These are phyloP conservation scores for Lasius fuliginosus DNA, from an alignment of 2,888 invertebrate genomes.

Conservation along the genomic window DNA sequence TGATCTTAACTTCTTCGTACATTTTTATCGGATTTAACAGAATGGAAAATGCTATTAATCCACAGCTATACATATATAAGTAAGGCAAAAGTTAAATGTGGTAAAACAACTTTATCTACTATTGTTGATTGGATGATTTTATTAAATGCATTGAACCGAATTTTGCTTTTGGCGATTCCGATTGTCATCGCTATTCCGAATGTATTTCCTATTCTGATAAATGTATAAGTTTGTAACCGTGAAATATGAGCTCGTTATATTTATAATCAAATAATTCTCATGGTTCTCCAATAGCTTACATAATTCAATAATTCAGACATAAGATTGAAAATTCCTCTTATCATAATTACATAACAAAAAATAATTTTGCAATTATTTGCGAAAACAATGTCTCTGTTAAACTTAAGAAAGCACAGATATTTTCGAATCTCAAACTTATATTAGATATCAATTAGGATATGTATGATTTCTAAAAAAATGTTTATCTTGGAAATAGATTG, in stretches of 20 bases:
- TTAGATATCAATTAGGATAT: background rate
- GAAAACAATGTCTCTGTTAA: background rate
- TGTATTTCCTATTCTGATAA: slow-evolving; percentile 17
- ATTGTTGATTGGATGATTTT: slow-evolving; percentile 32
- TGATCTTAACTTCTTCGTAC: background rate
- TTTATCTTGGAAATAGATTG: background rate
- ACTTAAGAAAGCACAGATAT: background rate
- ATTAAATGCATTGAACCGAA: slow-evolving; percentile 33
- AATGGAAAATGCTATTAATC: slow-evolving; percentile 21
- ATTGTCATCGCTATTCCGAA: slow-evolving; percentile 20
- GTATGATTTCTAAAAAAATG: background rate
- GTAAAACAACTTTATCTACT: slow-evolving; percentile 35
- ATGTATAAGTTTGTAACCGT: slow-evolving; percentile 2
- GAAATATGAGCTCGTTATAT: slow-evolving; percentile 2
- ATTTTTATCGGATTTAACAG: slow-evolving; percentile 3
- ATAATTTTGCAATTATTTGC: background rate
- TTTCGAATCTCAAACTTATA: background rate
- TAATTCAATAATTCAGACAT: background rate
- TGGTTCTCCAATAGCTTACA: background rate
- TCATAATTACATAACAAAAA: background rate
- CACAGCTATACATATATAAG: background rate
- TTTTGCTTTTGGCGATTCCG: slow-evolving; percentile 26
- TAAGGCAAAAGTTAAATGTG: slow-evolving; percentile 21
- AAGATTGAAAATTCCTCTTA: background rate
- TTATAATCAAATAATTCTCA: slow-evolving; percentile 20